Conservation (phyloP, 2,888 invertebrate genomes). For the Exocentrus adspersus region DNA sequence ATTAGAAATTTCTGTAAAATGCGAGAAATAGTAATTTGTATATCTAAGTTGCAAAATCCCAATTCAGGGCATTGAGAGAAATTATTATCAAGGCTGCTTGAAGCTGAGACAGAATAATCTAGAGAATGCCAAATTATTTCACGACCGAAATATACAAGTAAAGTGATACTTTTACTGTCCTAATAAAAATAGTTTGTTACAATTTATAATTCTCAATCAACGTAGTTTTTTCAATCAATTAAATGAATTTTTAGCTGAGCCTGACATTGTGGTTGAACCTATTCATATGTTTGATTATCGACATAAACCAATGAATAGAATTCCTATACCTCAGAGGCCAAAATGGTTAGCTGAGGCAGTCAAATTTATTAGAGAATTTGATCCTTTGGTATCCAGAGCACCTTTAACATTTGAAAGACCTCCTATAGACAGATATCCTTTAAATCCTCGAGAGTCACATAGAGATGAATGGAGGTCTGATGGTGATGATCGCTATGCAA, state of each 20-base stretch:
- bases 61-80: too few relatives aligned
- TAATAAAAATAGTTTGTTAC: too few relatives aligned
- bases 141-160: too few relatives aligned
- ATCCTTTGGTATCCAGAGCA: slow-evolving; percentile 46
- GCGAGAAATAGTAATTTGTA: too few relatives aligned
- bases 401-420: slow-evolving; percentile 11
- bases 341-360: slow-evolving; percentile 57
- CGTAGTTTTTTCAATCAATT: too few relatives aligned
- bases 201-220: too few relatives aligned
- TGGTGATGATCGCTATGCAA: neutral
- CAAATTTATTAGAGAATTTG: slow-evolving; percentile 58
- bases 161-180: too few relatives aligned
- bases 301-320: slow-evolving; percentile 67
- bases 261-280: slow-evolving; percentile 69
- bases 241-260: slow-evolving; percentile 54
- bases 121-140: too few relatives aligned
- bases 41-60: too few relatives aligned
- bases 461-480: slow-evolving; percentile 32
- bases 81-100: too few relatives aligned
- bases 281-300: slow-evolving; percentile 78
- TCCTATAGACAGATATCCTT: slow-evolving; percentile 36
- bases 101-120: too few relatives aligned
- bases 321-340: slow-evolving; percentile 60
- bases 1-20: too few relatives aligned
- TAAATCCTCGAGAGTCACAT: slow-evolving; percentile 32